Percentiles rank a stretch among this genome's conserved stretches.
These are phyloP conservation scores for Huso huso DNA, from an alignment of 2,797 vertebrate species.

Conservation along the genomic window DNA sequence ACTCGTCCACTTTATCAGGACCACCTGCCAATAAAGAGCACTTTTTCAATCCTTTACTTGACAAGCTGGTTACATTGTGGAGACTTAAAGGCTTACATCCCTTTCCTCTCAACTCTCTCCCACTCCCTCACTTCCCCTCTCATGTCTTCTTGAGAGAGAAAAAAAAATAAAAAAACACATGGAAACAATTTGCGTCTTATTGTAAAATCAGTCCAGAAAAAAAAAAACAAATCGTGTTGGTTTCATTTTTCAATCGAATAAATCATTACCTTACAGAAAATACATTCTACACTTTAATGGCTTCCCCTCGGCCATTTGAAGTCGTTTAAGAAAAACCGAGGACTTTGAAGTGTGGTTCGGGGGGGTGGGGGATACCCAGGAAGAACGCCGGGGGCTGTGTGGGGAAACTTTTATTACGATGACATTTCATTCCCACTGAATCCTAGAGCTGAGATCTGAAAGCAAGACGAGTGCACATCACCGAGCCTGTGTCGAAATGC, in stretches of 20 bases:
- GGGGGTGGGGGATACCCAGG: neutral
- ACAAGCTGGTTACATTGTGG: neutral
- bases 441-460: no score
- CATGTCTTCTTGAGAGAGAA: slow-evolving; percentile 30
- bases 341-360: slow-evolving; percentile 49
- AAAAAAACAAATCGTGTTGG: slow-evolving; percentile 49
- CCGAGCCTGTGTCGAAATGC: no score
- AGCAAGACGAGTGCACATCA: no score
- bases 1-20: neutral
- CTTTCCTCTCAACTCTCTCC: no score
- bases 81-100: neutral
- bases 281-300: slow-evolving; percentile 61
- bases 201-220: slow-evolving; percentile 41
- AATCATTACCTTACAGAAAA: slow-evolving; percentile 62
- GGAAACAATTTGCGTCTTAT: slow-evolving; percentile 49
- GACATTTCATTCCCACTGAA: no score
- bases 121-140: slow-evolving; percentile 14
- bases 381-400: no score
- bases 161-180: slow-evolving; percentile 42
- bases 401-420: no score
- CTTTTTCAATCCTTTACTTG: neutral
- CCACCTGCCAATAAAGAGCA: slow-evolving; percentile 3
- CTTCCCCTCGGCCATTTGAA: slow-evolving; percentile 51
- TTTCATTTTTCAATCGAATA: slow-evolving; percentile 70
- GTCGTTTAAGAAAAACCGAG: slow-evolving; percentile 43